These are phyloP conservation scores for Maylandia zebra DNA, from an alignment of 2,113 vertebrate genomes.

Conservation along the genomic window DNA sequence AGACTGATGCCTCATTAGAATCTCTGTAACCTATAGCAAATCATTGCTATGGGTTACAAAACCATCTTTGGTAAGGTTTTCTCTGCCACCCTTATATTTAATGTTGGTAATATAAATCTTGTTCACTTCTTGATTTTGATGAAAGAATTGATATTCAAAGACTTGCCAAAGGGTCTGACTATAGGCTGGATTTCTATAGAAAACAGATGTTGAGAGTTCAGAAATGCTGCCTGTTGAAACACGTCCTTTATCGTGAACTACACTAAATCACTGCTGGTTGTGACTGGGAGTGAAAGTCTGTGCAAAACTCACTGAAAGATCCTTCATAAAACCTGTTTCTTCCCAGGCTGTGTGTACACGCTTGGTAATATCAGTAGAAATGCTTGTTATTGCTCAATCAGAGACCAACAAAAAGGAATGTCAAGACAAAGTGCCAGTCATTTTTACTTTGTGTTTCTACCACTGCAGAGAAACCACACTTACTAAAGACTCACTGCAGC, in stretches of 20 bases:
- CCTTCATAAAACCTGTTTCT: neutral
- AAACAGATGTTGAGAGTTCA: neutral
- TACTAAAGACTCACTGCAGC: neutral
- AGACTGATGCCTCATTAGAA: neutral
- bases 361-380: neutral
- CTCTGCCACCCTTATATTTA: neutral
- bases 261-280: neutral
- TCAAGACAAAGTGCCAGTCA: neutral
- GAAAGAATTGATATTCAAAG: fast-evolving
- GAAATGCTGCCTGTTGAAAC: neutral
- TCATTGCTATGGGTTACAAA: neutral
- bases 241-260: neutral
- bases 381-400: neutral
- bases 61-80: neutral
- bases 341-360: neutral
- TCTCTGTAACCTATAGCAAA: neutral
- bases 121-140: neutral
- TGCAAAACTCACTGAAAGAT: neutral
- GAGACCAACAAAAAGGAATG: neutral
- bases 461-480: neutral
- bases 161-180: fast-evolving
- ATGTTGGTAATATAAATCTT: neutral
- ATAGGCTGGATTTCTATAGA: fast-evolving
- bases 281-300: neutral
- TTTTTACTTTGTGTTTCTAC: neutral